Evolutionary conservation across 2,888 invertebrate species (phyloP), one percentile per base, ranked within the genome.

Genomic region (Yponomeuta malinellus): DNA sequence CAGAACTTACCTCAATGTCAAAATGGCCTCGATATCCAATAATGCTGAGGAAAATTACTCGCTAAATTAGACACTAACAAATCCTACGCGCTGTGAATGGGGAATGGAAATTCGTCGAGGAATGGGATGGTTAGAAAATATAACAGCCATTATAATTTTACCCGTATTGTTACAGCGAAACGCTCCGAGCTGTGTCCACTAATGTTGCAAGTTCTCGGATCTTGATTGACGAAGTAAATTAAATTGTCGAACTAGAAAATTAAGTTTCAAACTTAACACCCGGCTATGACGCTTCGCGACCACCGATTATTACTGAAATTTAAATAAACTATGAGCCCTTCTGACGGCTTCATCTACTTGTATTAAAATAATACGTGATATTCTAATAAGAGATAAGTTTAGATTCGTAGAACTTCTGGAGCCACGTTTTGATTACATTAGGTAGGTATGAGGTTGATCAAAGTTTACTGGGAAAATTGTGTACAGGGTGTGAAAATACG

Each of bases 201-300:
- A 69, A 69, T 69, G 63, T 33, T 33, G 29, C 12, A 65, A 70
- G 65, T 70, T 59, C 63, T 43, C 69, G 68, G 71, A 63, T 71
- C 68, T 78, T 82, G 83, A 87, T 84, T 85, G 87, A 82, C 83
- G 80, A 82, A 82, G 81, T 83, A 82, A 85, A 85, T 83, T 81
- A 80, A 82, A 77, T 83, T 79, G 73, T 77, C 77, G 81, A 84
- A 86, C 82, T 86, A 80, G 86, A 83, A 87, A 86, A 87, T 88
- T 86, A 85, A 86, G 83, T 88, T 88, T 82, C 81, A 80, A 81
- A 84, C 85, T 83, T 83, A 83, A 82, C 82, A 80, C 81, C 79
- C 71, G 68, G 63, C 5, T 71, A 69, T 31, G n/a, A 69, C 52
- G 23, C 33, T n/a, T n/a, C 52, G 23, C 9, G 70, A n/a, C 6